Evolutionary conservation across 2,888 invertebrate species (phyloP).

Genomic region (Lithophane semibrunnea): DNA sequence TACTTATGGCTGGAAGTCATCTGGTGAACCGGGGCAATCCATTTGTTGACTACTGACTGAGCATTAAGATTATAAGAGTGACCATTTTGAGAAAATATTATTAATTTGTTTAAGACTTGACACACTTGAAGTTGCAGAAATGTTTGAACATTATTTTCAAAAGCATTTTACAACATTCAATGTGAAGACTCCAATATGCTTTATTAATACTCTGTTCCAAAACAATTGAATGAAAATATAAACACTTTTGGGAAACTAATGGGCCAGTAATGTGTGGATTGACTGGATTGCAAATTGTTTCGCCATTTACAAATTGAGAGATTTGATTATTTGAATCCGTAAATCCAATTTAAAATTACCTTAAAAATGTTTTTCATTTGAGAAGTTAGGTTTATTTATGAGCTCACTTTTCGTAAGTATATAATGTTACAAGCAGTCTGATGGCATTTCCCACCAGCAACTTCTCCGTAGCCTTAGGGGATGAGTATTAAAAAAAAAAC

Average conservation of each 20-base stretch:
- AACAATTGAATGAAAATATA: constrained; percentile 35
- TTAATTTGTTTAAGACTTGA: constrained; percentile 29
- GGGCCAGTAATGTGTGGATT: neutral
- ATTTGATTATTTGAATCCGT: neutral
- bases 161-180: constrained; percentile 48
- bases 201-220: constrained; percentile 31
- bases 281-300: neutral
- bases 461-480: neutral
- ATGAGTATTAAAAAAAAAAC: neutral
- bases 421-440: neutral
- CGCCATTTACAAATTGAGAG: neutral
- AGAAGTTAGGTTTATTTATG: neutral
- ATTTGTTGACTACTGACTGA: constrained; percentile 61
- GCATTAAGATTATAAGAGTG: constrained; percentile 66
- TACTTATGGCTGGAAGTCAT: constrained; percentile 62
- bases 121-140: constrained; percentile 47
- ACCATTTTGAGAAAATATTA: constrained; percentile 47
- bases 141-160: constrained; percentile 30
- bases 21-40: constrained; percentile 67
- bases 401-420: neutral
- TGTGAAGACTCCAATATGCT: constrained; percentile 22
- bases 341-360: neutral
- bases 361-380: neutral
- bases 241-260: neutral
- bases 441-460: neutral